Evolutionary conservation across 2,888 invertebrate species (phyloP), one percentile per base, ranked within the genome.

Genomic region (Drosophila anomalipes): DNA sequence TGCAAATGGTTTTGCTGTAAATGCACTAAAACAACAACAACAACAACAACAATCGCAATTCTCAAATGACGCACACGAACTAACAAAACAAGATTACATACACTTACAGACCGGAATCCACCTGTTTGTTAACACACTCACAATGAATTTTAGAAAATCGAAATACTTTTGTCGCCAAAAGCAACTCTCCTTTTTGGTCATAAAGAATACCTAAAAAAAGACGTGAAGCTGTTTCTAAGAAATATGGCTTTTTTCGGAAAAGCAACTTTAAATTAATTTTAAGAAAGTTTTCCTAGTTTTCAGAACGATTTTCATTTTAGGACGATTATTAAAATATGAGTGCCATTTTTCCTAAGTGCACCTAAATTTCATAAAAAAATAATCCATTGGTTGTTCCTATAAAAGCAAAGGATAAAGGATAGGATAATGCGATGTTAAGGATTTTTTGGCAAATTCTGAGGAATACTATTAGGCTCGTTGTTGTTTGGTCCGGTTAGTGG

Each of bases 11-110:
- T 80, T 61, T 61, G 52, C 37, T 26, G 66, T 33, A 64, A 79
- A 61, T 65, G 77, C 60, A 63, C 47, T 62, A n/a, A 4, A 4
- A 37, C 37, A 39, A 37, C 28, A 37, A 52, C 22, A 4, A 37
- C 37, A 39, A 37, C 28, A 37, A 52, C 22, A 14, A 51, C 47
- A 65, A 59, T 37, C 30, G 39, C 58, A 52, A 64, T 51, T 52
- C 19, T 32, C 59, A 63, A 59, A 26, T 76, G 81, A 67, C 81
- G 77, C 66, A 70, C 65, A 70, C 35, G 47, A 51, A 14, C 37
- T 9, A 22, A 32, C 44, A 60, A 53, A 60, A 41, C 28, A 26
- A n/a, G 33, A 54, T 54, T 54, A 56, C 41, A 65, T 59, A 60
- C n/a, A 47, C 56, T 16, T 26, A 16, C 26, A 16, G 16, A 26